Conservation (phyloP, 1,140 invertebrate species). For the Thaumetopoea pityocampa region DNA sequence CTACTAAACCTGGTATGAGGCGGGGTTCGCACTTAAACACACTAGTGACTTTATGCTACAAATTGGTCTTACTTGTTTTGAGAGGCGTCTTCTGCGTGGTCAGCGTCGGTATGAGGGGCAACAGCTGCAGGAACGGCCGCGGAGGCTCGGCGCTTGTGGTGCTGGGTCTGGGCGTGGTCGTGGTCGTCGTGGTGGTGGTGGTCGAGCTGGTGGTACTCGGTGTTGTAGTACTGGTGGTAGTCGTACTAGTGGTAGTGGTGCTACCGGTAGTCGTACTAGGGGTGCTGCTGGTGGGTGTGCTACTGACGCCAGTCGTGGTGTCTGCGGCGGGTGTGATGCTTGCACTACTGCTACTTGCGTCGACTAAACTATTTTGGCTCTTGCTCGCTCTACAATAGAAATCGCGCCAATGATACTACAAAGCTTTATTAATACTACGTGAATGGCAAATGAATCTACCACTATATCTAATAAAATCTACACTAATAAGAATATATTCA, state of each 20-base stretch:
- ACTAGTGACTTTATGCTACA: neutral
- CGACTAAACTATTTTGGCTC: conserved; percentile 16
- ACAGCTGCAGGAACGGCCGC: conserved; percentile 54
- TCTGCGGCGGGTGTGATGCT: conserved; percentile 26
- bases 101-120: conserved; percentile 46
- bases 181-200: conserved; percentile 45
- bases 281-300: conserved; percentile 25
- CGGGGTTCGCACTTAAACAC: no score
- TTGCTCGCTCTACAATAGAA: conserved; percentile 21
- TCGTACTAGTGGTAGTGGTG: conserved; percentile 42
- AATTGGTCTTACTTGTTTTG: conserved; percentile 42
- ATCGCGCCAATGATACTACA: conserved; percentile 7
- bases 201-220: conserved; percentile 71
- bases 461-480: no score
- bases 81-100: conserved; percentile 51
- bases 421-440: conserved; percentile 1
- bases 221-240: conserved; percentile 65
- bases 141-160: conserved; percentile 57
- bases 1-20: no score
- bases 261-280: conserved; percentile 27
- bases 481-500: no score
- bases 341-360: conserved; percentile 28
- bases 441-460: no score
- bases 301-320: conserved; percentile 27
- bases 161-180: conserved; percentile 46